Evolutionary conservation across 2,113 vertebrate species (phyloP), one percentile per base, ranked within the genome.

Genomic region (Myiozetetes cayanensis): DNA sequence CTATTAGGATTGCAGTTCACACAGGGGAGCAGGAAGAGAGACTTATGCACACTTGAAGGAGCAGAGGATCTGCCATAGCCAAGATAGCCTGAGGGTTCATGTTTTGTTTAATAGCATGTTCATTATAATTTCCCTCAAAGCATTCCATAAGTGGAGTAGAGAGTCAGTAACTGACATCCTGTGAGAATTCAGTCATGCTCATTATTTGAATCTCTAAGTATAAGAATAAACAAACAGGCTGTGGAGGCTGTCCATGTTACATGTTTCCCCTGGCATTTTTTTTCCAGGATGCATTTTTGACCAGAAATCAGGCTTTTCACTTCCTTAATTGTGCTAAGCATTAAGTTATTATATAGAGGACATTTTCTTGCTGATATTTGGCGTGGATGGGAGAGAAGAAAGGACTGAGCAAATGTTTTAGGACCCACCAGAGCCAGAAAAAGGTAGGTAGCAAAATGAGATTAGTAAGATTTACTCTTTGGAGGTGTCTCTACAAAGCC

Each of bases 61-160:
- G 75, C 76, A 84, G 33, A 81, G 21, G n/a, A 81, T 88, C 55
- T 90, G 81, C 65, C 31, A 27, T 10, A 90, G 39, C 73, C 28
- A 16, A 22, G 30, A 80, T 70, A 94, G 89, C 90, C 94, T 55
- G 43, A 90, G 80, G 86, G 83, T 50, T 90, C 35, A 14, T 71
- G 73, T 81, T 93, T 88, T 94, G 75, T 84, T 95, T 91, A 96
- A 94, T 73, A 92, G 90, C 35, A 21, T 18, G 43, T 63, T 90
- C 86, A 84, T 86, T 77, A 77, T 47, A 35, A 95, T 94, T 93
- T 92, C 59, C 50, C 76, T 92, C 68, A 95, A 95, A 92, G 65
- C 37, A 46, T 43, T 31, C 35, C 50, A 63, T 70, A 92, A 92
- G 80, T 39, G 49, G 49, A 39, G 70, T 33, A 61, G 6, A 50